Conservation (phyloP, 2,797 vertebrate species). For the Ctenopoma kingsleyae region DNA sequence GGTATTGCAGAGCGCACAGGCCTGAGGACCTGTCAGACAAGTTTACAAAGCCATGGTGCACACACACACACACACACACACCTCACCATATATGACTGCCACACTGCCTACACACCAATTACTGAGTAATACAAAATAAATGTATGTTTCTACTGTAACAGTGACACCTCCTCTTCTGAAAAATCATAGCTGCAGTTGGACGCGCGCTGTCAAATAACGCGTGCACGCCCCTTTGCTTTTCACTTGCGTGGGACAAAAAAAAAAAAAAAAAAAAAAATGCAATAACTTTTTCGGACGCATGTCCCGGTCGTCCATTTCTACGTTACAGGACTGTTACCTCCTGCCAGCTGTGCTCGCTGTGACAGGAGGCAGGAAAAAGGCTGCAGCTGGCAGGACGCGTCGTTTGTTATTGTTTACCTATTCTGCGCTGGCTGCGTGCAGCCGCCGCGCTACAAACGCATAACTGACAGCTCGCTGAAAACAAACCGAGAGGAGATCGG, state of each 20-base stretch:
- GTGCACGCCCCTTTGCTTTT: conserved; percentile 64
- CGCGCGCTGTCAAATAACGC: conserved; percentile 69
- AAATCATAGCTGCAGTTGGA: conserved; percentile 29
- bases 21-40: conserved; percentile 63
- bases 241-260: conserved; percentile 63
- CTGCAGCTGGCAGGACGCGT: conserved; percentile 48
- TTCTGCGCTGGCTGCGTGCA: conserved; percentile 54
- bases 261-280: conserved; percentile 30
- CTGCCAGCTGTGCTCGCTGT: conserved; percentile 1
- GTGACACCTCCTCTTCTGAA: background rate
- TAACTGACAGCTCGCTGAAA: conserved; percentile 71
- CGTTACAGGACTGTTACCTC: background rate
- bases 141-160: rapidly evolving
- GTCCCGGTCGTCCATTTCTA: background rate
- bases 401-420: conserved; percentile 88
- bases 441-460: conserved; percentile 52
- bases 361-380: background rate
- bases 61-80: conserved; percentile 31
- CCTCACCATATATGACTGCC: background rate
- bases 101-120: rapidly evolving
- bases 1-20: conserved; percentile 21
- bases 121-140: background rate
- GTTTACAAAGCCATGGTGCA: conserved; percentile 39
- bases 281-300: conserved; percentile 61
- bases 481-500: conserved; percentile 37